Evolutionary conservation across 2,797 vertebrate species (phyloP).

Genomic region (Peromyscus nudipes): DNA sequence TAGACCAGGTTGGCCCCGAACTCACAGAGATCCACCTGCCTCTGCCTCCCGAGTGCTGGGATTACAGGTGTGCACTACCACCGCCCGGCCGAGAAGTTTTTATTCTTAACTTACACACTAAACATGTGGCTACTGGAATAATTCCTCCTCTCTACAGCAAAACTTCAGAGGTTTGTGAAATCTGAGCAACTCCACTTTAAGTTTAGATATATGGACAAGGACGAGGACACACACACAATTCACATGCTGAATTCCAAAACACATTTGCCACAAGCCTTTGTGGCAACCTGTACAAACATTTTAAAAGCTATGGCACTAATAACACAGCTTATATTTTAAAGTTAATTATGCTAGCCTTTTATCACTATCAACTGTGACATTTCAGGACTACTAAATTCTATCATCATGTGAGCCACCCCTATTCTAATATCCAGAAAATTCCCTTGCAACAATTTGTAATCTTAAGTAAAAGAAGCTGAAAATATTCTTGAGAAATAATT

Average conservation of each 20-base stretch:
- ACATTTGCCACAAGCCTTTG: not conserved
- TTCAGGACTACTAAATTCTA: conserved; percentile 41
- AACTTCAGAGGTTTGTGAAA: conserved; percentile 31
- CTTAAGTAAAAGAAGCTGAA: conserved; percentile 76
- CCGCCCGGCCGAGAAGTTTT: not conserved
- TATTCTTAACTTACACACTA: not conserved
- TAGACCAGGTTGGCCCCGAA: too few relatives aligned
- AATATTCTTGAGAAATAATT: conserved; percentile 79
- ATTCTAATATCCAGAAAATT: conserved; percentile 67
- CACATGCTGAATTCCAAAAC: not conserved
- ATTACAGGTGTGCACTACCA: too few relatives aligned
- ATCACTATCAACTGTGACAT: conserved; percentile 10
- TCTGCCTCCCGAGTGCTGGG: too few relatives aligned
- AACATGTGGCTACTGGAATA: not conserved
- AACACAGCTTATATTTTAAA: conserved; percentile 42
- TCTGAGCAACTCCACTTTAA: not conserved
- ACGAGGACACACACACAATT: not conserved
- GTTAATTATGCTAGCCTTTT: conserved; percentile 21
- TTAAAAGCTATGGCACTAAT: conserved; percentile 9
- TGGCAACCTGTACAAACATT: not conserved
- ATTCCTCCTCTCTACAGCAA: not conserved
- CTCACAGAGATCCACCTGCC: too few relatives aligned
- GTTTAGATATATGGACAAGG: not conserved
- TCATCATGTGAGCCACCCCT: conserved; percentile 12
- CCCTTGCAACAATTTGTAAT: conserved; percentile 78